Conservation (phyloP, 2,888 invertebrate species). For the Rutpela maculata region DNA sequence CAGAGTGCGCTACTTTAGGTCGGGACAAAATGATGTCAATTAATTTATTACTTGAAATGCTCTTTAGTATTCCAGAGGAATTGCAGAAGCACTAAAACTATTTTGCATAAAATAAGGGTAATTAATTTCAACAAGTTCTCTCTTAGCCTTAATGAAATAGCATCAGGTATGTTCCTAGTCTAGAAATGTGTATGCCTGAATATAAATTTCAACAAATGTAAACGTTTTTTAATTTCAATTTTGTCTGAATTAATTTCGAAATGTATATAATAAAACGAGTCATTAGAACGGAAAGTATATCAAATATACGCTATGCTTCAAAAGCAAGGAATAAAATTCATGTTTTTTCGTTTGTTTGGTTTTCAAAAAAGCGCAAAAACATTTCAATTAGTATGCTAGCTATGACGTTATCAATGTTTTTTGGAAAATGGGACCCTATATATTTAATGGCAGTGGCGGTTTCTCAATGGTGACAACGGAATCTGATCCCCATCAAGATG, state of each 20-base stretch:
- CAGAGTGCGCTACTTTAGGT: slow-evolving; percentile 12
- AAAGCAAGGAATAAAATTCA: too few species aligned
- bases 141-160: slow-evolving; percentile 40
- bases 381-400: too few species aligned
- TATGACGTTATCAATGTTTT: too few species aligned
- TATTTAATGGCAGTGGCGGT: too few species aligned
- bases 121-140: slow-evolving; percentile 56
- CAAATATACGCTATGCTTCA: too few species aligned
- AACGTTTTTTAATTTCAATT: not conserved
- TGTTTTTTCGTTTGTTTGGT: too few species aligned
- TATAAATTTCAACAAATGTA: not conserved
- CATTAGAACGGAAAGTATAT: too few species aligned
- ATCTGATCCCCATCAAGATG: too few species aligned
- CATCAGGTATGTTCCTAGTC: slow-evolving; percentile 14
- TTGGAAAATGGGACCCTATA: too few species aligned
- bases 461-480: too few species aligned
- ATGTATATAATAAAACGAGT: not conserved
- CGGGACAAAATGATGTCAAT: slow-evolving; percentile 41
- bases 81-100: slow-evolving; percentile 52
- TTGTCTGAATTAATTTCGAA: not conserved
- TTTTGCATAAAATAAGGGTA: slow-evolving; percentile 59
- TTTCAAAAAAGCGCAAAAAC: too few species aligned
- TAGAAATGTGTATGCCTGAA: slow-evolving; percentile 3
- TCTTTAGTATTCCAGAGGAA: slow-evolving; percentile 53
- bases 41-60: slow-evolving; percentile 59